A percentile compares a stretch with the other conserved stretches of the same genome.
Conservation (phyloP, 2,888 invertebrate species). For the Mythimna impura region DNA sequence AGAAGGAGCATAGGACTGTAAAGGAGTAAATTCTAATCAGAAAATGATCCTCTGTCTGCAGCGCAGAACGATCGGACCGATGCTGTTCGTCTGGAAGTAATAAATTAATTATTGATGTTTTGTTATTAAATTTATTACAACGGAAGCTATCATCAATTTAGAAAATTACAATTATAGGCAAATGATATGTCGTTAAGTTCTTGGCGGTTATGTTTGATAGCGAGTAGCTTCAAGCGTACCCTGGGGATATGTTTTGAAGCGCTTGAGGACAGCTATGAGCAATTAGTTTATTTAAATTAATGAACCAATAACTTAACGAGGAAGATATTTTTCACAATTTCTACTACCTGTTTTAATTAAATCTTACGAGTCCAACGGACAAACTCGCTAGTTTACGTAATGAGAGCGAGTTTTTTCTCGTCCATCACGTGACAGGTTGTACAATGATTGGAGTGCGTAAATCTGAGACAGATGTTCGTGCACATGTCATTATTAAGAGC, state of each 20-base stretch:
- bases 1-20: too few relatives aligned
- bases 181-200: constrained; percentile 9
- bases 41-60: not conserved
- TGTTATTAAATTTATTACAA: too few relatives aligned
- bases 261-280: constrained; percentile 11
- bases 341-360: constrained; percentile 15
- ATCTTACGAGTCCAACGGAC: constrained; percentile 21
- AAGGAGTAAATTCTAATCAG: not conserved
- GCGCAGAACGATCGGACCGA: too few relatives aligned
- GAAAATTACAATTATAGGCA: constrained; percentile 6
- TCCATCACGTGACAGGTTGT: constrained; percentile 40
- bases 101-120: not conserved
- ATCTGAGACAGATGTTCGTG: constrained; percentile 76
- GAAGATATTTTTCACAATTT: constrained; percentile 14
- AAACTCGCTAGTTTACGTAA: constrained; percentile 25
- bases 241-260: constrained; percentile 8
- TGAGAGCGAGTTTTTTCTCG: constrained; percentile 31
- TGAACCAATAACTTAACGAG: constrained; percentile 18
- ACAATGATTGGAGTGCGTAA: constrained; percentile 69
- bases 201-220: constrained; percentile 13
- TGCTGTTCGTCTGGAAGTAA: not conserved
- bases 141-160: constrained; percentile 30
- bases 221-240: constrained; percentile 17
- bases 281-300: constrained; percentile 18
- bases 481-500: constrained; percentile 79